phyloP scores from a whole-genome alignment of 2,797 vertebrate species.

The Harpagifer antarcticus region DNA sequence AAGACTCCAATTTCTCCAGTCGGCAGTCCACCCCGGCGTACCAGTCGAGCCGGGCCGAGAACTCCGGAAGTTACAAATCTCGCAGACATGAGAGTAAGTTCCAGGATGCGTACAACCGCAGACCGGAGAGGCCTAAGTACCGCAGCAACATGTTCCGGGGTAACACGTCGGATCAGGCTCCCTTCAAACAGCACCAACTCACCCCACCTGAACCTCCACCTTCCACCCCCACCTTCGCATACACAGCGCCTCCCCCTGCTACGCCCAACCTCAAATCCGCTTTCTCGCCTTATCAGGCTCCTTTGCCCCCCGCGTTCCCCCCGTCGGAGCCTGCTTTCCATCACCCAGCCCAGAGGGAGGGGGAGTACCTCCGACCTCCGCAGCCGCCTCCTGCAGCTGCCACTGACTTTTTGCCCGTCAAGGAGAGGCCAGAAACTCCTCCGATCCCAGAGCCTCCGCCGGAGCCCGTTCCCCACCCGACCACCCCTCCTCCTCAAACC shows the following conservation, averaged over 20 bases:
- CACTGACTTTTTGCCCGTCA: conserved; percentile 85
- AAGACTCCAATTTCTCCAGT: conserved; percentile 96
- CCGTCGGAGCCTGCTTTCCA: conserved; percentile 81
- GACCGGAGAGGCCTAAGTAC: conserved; percentile 94
- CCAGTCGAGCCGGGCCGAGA: conserved; percentile 88
- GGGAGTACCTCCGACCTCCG: conserved; percentile 89
- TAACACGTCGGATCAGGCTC: conserved; percentile 81
- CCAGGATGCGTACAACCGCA: conserved; percentile 95
- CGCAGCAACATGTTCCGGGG: conserved; percentile 86
- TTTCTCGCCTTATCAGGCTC: conserved; percentile 94
- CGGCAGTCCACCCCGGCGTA: conserved; percentile 95
- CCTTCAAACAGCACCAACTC: conserved; percentile 89
- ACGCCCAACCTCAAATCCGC: conserved; percentile 89
- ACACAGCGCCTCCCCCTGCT: conserved; percentile 89
- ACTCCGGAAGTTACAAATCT: conserved; percentile 89
- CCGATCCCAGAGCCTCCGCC: conserved; percentile 87
- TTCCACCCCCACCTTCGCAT: conserved; percentile 87
- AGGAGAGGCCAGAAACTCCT: conserved; percentile 91
- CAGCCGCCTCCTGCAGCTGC: conserved; percentile 81
- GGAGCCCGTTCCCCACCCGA: conserved; percentile 73
- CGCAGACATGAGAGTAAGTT: conserved; percentile 94
- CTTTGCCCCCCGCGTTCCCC: conserved; percentile 83
- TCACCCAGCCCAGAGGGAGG: conserved; percentile 84
- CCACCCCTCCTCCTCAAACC: conserved; percentile 88
- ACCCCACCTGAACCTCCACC: conserved; percentile 93